Evolutionary conservation across 2,113 vertebrate genomes (phyloP).

Genomic region (Gracilinanus agilis): DNA sequence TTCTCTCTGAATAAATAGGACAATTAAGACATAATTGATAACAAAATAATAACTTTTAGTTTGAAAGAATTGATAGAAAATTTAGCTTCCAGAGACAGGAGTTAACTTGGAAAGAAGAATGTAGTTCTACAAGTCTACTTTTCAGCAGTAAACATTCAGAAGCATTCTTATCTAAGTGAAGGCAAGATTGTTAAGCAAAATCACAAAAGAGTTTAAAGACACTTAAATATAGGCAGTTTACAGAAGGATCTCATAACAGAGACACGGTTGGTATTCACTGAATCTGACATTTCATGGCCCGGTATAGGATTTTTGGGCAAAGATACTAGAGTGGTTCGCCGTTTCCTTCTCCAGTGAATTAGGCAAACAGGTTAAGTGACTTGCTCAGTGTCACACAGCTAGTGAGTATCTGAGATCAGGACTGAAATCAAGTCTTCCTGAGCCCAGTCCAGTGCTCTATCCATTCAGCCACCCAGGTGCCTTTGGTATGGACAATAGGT

Average conservation of each 20-base stretch:
- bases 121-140: not conserved
- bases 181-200: not conserved
- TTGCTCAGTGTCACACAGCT: too few species aligned
- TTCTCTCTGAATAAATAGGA: not conserved
- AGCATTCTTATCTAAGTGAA: not conserved
- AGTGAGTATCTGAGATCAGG: too few species aligned
- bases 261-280: not conserved
- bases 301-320: too few species aligned
- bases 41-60: not conserved
- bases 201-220: not conserved
- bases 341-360: too few species aligned
- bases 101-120: not conserved
- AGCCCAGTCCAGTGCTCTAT: too few species aligned
- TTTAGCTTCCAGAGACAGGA: not conserved
- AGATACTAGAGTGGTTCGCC: too few species aligned
- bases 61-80: not conserved
- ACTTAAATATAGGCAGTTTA: not conserved
- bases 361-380: too few species aligned
- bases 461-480: too few species aligned
- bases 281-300: too few species aligned
- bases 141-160: not conserved
- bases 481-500: not conserved
- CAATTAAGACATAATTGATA: not conserved
- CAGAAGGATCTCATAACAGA: not conserved
- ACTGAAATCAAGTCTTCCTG: too few species aligned